Base-by-base conservation (phyloP, 2,888 invertebrate species). In the Nasonovia ribisnigri region DNA sequence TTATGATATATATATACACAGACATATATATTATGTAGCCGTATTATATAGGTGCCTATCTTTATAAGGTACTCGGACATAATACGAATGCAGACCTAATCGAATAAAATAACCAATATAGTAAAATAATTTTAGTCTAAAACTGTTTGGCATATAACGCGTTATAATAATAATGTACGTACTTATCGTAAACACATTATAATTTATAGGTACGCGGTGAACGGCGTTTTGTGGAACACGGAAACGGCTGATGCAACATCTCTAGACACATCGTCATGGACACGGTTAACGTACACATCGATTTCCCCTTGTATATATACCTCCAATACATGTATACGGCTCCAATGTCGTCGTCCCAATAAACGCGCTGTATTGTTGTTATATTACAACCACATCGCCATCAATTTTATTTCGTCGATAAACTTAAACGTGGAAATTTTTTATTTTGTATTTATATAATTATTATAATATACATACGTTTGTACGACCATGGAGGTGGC, bases 181-280 rank as follows among this genome's bases (percentile, higher is more conserved):
- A 77, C 6, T 77, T 77, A 42, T 77, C 20, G 36, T 36, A 77
- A 77, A 67, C n/a, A 36, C n/a, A 6, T 67, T n/a, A 67, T 67
- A 67, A 77, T 77, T 36, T 77, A 77, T 6, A 36, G 20, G 67
- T 77, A 77, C 0, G 20, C 8, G 77, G 77, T 36, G 77, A 77
- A 46, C 43, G 29, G 46, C n/a, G 43, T 86, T 48, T 13, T 46
- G 46, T 29, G 86, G 13, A 86, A 86, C 86, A 46, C 86, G 46
- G 86, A 46, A 48, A 86, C 86, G 86, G 29, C 86, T 86, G 86
- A 86, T 46, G 86, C 86, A 86, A 86, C 46, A 86, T 86, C 46
- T 86, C 26, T 86, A 46, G 29, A 46, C 86, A 46, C 29, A 29
- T 46, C 86, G 86, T 86, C 86, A 86, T 46, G 86, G 77, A 86